Base-by-base conservation (phyloP, 2,797 vertebrate species). In the Galagoides demidoff region DNA sequence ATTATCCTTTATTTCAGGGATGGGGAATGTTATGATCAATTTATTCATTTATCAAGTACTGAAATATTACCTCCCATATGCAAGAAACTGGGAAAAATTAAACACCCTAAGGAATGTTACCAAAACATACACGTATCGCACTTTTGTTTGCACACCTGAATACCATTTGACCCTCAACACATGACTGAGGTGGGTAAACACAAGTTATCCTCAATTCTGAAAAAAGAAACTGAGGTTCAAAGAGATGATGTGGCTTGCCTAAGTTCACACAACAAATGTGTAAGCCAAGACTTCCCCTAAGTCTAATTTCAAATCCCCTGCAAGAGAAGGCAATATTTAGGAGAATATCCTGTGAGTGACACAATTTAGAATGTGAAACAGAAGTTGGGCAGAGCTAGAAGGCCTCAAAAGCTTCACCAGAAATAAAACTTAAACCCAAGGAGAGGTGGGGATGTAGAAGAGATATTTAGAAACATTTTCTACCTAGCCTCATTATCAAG, bases 41-140 rank as follows among this genome's bases (percentile, higher is more conserved):
- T 92, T 84, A 92, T 68, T 76, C 55, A 55, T 78, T 95, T 85
- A 93, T 78, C 31, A 89, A 96, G 85, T 39, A 89, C 12, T 90
- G 43, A 94, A 49, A 63, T 25, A 78, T 2, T 57, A 84, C 14
- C 31, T 79, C 57, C n/a, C 27, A n/a, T 83, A 52, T 92, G 5
- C 20, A 95, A 95, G 66, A 83, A 82, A 95, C 25, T 29, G 82
- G 55, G 45, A 82, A 82, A 85, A 89, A 93, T 64, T 23, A 76
- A 91, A 89, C n/a, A 76, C 55, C 8, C 31, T 61, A 82, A 85
- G 23, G 45, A 77, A 79, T 84, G 45, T 82, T 89, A 5, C 43
- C 68, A 89, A 89, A 96, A 91, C 14, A 59, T 64, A 17, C 5
- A 2, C 16, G 6, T 83, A 63, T 49, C 63, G 63, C 25, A 94